phyloP scores from a whole-genome alignment of 2,797 vertebrate species.

The Chaunax sp. region DNA sequence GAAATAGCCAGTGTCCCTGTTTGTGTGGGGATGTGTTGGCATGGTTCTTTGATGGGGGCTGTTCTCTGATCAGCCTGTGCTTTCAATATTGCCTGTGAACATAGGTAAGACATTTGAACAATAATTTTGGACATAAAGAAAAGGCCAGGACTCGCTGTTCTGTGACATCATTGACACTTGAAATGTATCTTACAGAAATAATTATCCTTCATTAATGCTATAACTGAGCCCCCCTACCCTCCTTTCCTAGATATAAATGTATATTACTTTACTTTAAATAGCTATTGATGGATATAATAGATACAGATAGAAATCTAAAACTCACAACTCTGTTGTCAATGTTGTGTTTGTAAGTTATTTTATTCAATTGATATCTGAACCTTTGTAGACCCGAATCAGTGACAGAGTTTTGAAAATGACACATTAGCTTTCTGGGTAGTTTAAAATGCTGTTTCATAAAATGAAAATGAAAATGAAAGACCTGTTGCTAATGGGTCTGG shows the following conservation, averaged over 20 bases:
- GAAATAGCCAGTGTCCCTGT: conserved; percentile 63
- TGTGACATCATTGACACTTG: conserved; percentile 75
- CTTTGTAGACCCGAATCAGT: conserved; percentile 11
- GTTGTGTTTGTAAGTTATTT: conserved; percentile 29
- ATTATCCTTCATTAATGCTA: conserved; percentile 63
- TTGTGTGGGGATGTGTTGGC: conserved; percentile 51
- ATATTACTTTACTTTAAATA: conserved; percentile 43
- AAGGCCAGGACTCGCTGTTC: conserved; percentile 56
- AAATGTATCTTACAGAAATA: conserved; percentile 75
- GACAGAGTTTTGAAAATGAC: conserved; percentile 17
- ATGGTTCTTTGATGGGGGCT: conserved; percentile 55
- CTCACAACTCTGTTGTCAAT: conserved; percentile 23
- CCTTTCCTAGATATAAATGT: conserved; percentile 3
- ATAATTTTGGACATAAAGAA: conserved; percentile 15
- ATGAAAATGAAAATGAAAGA: conserved; percentile 4
- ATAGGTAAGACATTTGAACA: conserved; percentile 62
- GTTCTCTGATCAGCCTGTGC: conserved; percentile 56
- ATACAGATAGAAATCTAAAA: conserved; percentile 11
- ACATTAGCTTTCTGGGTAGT: conserved; percentile 24
- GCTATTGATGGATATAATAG: conserved; percentile 12
- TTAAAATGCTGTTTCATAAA: conserved; percentile 19
- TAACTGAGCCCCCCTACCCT: conserved; percentile 60
- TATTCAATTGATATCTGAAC: conserved; percentile 10
- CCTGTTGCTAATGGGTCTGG: conserved; percentile 1
- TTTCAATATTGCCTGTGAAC: conserved; percentile 65